These are phyloP conservation scores for Lycocorax pyrrhopterus DNA, from an alignment of 2,113 vertebrate genomes.

Conservation along the genomic window DNA sequence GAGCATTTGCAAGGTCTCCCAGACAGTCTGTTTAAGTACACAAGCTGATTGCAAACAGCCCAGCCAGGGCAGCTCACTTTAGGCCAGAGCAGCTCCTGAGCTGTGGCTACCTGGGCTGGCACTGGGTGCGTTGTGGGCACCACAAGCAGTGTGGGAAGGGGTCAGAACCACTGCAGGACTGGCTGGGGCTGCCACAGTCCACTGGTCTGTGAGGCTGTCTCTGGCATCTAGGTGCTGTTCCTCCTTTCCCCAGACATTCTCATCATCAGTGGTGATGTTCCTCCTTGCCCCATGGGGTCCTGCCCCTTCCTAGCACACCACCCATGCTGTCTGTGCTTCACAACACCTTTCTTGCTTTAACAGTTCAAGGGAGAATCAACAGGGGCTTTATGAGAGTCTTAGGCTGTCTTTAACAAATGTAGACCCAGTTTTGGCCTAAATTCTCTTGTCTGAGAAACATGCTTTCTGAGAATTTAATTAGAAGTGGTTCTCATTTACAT, in stretches of 20 bases:
- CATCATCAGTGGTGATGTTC: not conserved
- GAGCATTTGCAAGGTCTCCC: not conserved
- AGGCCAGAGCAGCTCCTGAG: not conserved
- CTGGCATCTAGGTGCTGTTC: not conserved
- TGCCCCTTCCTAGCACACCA: not conserved
- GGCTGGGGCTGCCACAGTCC: fast-evolving
- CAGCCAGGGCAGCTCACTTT: not conserved
- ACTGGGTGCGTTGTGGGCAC: fast-evolving
- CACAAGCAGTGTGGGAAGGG: fast-evolving
- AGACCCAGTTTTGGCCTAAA: not conserved
- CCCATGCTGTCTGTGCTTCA: not conserved
- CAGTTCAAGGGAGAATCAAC: not conserved
- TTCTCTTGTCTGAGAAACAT: conserved; percentile 14
- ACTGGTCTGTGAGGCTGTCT: not conserved
- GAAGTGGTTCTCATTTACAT: conserved; percentile 3
- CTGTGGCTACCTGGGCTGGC: not conserved
- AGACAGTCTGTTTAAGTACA: not conserved
- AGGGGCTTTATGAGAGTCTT: not conserved
- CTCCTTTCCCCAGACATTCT: not conserved
- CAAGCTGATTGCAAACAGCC: not conserved
- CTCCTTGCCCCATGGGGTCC: not conserved
- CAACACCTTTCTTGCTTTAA: not conserved
- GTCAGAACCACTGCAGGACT: not conserved
- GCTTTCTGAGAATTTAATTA: conserved; percentile 27
- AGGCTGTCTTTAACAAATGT: not conserved